These are phyloP conservation scores for Trichechus manatus DNA, from an alignment of 2,113 vertebrate genomes.

Conservation along the genomic window DNA sequence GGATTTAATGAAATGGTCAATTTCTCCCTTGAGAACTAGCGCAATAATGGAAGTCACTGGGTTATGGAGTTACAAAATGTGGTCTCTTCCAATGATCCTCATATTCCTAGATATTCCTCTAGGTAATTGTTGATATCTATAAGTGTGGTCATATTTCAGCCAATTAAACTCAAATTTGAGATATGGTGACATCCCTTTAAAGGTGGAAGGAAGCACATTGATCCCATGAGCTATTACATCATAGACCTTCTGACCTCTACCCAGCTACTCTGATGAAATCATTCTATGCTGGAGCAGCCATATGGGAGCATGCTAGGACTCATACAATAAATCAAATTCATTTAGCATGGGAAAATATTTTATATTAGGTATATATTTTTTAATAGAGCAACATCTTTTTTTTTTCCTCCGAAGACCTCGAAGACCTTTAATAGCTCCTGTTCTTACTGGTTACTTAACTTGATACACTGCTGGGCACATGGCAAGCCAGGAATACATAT, in stretches of 20 bases:
- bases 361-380: background rate
- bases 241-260: background rate
- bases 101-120: background rate
- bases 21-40: conserved; percentile 48
- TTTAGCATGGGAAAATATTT: background rate
- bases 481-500: background rate
- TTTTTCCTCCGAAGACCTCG: background rate
- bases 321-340: background rate
- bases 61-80: background rate
- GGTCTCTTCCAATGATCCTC: background rate
- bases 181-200: background rate
- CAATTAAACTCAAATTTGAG: background rate
- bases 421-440: background rate
- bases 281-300: background rate
- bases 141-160: conserved; percentile 5
- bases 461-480: background rate
- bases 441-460: background rate
- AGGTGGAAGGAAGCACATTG: background rate
- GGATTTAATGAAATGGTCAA: conserved; percentile 39
- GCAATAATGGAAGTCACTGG: background rate
- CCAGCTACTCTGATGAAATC: background rate
- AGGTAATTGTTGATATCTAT: background rate
- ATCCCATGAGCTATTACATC: background rate
- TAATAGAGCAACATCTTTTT: background rate
- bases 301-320: background rate